Percentiles rank a stretch among this genome's conserved stretches.
Evolutionary conservation across 2,888 invertebrate species (phyloP).

Genomic region (Phymatocera aterrima): DNA sequence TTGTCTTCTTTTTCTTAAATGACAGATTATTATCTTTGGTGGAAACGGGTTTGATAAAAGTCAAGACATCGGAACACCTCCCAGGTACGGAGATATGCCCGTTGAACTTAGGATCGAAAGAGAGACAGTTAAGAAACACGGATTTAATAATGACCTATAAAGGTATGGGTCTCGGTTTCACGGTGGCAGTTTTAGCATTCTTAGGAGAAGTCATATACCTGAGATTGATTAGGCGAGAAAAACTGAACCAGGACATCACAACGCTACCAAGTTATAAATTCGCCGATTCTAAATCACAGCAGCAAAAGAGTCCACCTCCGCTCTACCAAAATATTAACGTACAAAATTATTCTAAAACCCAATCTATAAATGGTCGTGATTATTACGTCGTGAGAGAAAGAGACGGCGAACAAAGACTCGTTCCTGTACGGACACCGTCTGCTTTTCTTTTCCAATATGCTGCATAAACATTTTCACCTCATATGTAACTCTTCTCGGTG

Average conservation of each 20-base stretch:
- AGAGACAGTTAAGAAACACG: slow-evolving; percentile 84
- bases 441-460: slow-evolving; percentile 84
- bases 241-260: slow-evolving; percentile 5
- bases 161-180: slow-evolving; percentile 84
- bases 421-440: slow-evolving; percentile 86
- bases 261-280: slow-evolving; percentile 22
- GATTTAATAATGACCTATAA: slow-evolving; percentile 89
- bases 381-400: slow-evolving; percentile 82
- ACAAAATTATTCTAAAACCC: slow-evolving; percentile 74
- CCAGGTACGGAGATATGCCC: slow-evolving; percentile 89
- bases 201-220: slow-evolving; percentile 78
- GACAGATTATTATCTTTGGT: slow-evolving; percentile 82
- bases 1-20: slow-evolving; percentile 46
- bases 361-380: slow-evolving; percentile 85
- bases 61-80: slow-evolving; percentile 79
- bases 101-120: slow-evolving; percentile 86
- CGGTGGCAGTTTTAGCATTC: slow-evolving; percentile 81
- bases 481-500: background rate
- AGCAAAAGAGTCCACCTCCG: slow-evolving; percentile 53
- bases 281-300: slow-evolving; percentile 32
- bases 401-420: slow-evolving; percentile 81
- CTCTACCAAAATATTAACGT: slow-evolving; percentile 71
- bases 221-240: slow-evolving; percentile 49
- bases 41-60: slow-evolving; percentile 86
- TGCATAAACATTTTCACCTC: slow-evolving; percentile 57